Evolutionary conservation across 2,888 invertebrate genomes (phyloP), one percentile per base, ranked within the genome.

Genomic region (Drosophila anomalipes): DNA sequence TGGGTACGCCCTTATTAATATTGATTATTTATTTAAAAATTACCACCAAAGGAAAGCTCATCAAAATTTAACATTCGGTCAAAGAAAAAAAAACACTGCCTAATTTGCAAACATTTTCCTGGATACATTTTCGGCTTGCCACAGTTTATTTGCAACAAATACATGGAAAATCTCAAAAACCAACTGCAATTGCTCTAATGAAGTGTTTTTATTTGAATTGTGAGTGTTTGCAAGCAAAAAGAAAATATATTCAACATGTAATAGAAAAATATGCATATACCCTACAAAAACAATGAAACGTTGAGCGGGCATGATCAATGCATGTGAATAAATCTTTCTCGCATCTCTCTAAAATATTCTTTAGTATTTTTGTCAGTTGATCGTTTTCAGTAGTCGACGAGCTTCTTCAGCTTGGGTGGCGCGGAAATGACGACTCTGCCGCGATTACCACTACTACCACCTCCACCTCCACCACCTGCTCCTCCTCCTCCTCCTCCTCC

Each of bases 371-470:
- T 16, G 26, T 39, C 14, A 14, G 26, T 59, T 51, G 33, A 39
- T 49, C 52, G 14, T 12, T 33, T 16, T 85, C 71, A 93, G 77
- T 93, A 93, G 70, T 93, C 93, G 60, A 93, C 93, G 63, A 93
- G 82, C 80, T 93, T 93, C 72, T 93, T 93, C 30, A 93, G 86
- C 79, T 93, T 93, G 37, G 93, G 93, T 32, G 93, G 93, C 52
- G 93, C 93, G 35, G 93, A 93, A 56, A 93, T 93, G 56, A 93
- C 92, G 60, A 93, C 88, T 19, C 92, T 90, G 52, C 92, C 93
- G 10, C 93, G 90, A 63, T 90, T 91, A 12, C 82, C 81, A n/a
- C 74, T 77, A 61, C 70, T 77, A 49, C 74, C 28, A 26, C n/a
- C 41, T 5, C 41, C n/a, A 12, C 47, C 47, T 4, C 16, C 47